Percentiles rank a stretch among this genome's conserved stretches.
These are phyloP conservation scores for Cacoxenus indagator DNA, from an alignment of 2,888 invertebrate genomes.

Conservation along the genomic window DNA sequence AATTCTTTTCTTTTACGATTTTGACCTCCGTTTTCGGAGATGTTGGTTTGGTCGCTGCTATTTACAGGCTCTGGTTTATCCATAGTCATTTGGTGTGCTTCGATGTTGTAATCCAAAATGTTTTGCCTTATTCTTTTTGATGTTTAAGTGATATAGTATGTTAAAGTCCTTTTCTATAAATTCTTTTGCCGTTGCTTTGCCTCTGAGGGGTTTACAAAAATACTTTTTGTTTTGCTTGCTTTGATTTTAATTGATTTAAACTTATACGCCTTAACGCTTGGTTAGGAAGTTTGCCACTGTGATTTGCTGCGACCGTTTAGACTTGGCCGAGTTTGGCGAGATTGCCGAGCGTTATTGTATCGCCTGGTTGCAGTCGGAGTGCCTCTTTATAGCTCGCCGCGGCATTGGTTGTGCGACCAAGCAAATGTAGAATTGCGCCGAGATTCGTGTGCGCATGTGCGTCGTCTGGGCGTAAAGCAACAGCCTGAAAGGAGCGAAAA, in stretches of 20 bases:
- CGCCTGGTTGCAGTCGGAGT: conserved; percentile 87
- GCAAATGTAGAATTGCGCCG: conserved; percentile 94
- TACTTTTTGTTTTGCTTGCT: conserved; percentile 36
- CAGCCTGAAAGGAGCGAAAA: conserved; percentile 59
- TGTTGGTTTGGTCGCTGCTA: conserved; percentile 57
- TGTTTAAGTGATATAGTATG: conserved; percentile 55
- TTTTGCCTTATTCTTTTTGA: conserved; percentile 20
- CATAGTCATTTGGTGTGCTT: not conserved
- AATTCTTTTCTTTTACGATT: conserved; percentile 23
- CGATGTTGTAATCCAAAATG: not conserved
- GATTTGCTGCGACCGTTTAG: conserved; percentile 45
- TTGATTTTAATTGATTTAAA: conserved; percentile 21
- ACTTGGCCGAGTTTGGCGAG: conserved; percentile 78
- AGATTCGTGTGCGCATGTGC: conserved; percentile 93
- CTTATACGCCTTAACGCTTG: conserved; percentile 17
- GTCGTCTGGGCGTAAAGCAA: conserved; percentile 76
- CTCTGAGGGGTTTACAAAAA: conserved; percentile 54
- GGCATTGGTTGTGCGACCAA: conserved; percentile 90
- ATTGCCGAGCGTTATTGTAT: conserved; percentile 90
- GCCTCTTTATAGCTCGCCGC: conserved; percentile 89
- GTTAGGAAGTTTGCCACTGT: conserved; percentile 27
- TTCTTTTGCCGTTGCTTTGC: conserved; percentile 54
- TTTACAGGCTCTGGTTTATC: conserved; percentile 46
- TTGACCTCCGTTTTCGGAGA: conserved; percentile 30
- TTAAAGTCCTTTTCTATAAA: conserved; percentile 63